Evolutionary conservation across 2,888 invertebrate species (phyloP), one percentile per base, ranked within the genome.

Genomic region (Tetramorium bicarinatum): DNA sequence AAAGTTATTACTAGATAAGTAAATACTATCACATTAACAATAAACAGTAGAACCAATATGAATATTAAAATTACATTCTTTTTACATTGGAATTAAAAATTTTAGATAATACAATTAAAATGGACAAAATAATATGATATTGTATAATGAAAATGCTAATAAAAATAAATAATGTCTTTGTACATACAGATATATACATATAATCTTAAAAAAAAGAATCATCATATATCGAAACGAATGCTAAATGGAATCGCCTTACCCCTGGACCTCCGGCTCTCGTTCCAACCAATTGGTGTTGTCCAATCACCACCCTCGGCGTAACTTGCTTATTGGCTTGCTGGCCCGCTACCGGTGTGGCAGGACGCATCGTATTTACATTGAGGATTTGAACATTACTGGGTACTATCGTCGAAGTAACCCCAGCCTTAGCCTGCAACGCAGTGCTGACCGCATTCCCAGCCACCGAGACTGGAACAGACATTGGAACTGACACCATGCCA

Each of bases 341-440:
- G 83, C 96, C 96, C 86, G 96, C 96, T 90, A 96, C 96, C 67
- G 97, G 97, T 85, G 97, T 96, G 86, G 96, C 97, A 77, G 97
- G 97, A 90, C 98, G 96, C 96, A 98, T 94, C 2, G 95, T 91
- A 93, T 96, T 96, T 69, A 96, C 97, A 95, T 98, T 98, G 91
- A 98, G 96, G 93, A 98, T 97, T 95, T 98, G 97, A 92, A 98
- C 97, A 95, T 97, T 97, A 92, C 96, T 95, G 81, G 97, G 97
- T 88, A 97, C 95, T 83, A 96, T 96, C 7, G 96, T 95, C 89
- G 96, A 96, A 91, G 97, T 91, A 44, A 93, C 93, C n/a, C 93
- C 93, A 47, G 91, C 62, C 84, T 94, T 94, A 29, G 92, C 92
- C 87, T 94, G 94, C 59, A 93, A 88, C 15, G 91, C 92, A 38